phyloP scores from a whole-genome alignment of 1,140 invertebrate genomes.

The Kradibia gibbosae region DNA sequence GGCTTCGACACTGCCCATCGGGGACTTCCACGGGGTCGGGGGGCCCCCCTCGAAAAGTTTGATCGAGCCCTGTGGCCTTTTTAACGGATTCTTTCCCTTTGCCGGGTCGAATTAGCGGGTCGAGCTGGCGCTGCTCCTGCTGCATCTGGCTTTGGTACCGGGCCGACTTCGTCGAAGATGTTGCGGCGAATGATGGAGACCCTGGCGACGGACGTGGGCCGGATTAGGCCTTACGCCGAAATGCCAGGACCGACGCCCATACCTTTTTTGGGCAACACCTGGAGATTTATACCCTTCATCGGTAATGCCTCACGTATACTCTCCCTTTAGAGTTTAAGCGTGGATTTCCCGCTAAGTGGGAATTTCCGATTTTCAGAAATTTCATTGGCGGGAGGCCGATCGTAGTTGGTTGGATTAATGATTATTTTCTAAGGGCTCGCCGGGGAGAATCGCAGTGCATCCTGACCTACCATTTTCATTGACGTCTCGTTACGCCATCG shows the following conservation, averaged over 20 bases:
- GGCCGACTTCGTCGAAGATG: not conserved
- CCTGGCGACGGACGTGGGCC: conserved; percentile 16
- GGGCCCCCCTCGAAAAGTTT: too few relatives aligned
- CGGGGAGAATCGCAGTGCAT: too few relatives aligned
- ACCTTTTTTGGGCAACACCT: conserved; percentile 85
- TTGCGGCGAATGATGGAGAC: conserved; percentile 50
- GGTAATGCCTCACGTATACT: conserved; percentile 67
- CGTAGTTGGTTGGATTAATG: too few relatives aligned
- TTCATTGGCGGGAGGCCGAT: too few relatives aligned
- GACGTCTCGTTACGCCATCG: too few relatives aligned
- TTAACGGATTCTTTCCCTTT: too few relatives aligned
- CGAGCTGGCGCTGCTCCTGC: not conserved
- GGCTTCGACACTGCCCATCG: not conserved
- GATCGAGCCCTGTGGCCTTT: too few relatives aligned
- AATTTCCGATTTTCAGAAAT: not conserved
- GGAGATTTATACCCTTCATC: conserved; percentile 82
- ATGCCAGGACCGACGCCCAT: conserved; percentile 85
- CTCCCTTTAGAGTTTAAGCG: not conserved
- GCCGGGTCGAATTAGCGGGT: conserved; percentile 8
- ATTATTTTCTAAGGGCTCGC: too few relatives aligned
- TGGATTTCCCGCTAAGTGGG: not conserved
- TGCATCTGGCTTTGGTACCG: conserved; percentile 6
- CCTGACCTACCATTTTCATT: too few relatives aligned
- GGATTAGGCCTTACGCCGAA: conserved; percentile 75
- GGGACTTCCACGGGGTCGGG: too few relatives aligned